Base-by-base conservation (phyloP, 2,888 invertebrate species). In the Ectemnius cavifrons region DNA sequence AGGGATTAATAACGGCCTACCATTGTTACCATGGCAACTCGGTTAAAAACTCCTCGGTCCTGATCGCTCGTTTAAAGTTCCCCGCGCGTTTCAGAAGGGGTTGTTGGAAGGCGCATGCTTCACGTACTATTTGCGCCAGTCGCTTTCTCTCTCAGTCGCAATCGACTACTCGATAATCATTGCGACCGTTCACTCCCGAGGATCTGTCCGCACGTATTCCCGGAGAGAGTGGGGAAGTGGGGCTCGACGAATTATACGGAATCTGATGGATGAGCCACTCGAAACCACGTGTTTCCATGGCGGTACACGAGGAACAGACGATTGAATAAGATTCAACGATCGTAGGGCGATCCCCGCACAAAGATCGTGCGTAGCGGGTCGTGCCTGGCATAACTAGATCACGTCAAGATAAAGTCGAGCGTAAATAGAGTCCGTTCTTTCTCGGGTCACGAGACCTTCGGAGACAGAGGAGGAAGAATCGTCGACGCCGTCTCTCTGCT, bases 341-440 rank as follows among this genome's bases (percentile, higher is more conserved):
- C 73, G 16, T 20, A 66, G 74, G 72, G 65, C 16, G 67, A 16
- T 71, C 77, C 63, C 59, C 64, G 20, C 66, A 64, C 72, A 63
- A 75, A 75, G 75, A 77, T 79, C 75, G 77, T 62, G 73, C 71
- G 68, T 70, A 83, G 85, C 73, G 80, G 84, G 82, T 89, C 89
- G 89, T 89, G 89, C 87, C 81, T 78, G 65, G 90, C 88, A 90
- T 90, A 89, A 89, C 87, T 89, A 88, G 89, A 89, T 90, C 84
- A 77, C 81, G 85, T 88, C 86, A 86, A 88, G 90, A 89, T 90
- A 89, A 83, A 84, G 86, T 86, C 81, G 57, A 63, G 75, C 80
- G 83, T 86, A 88, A 88, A 89, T 86, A 82, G 86, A 84, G 81
- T 74, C 58, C 57, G 76, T 63, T 70, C 71, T 80, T 80, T 72